Evolutionary conservation across 2,113 vertebrate species (phyloP).

Genomic region (Phalacrocorax brasilianus): DNA sequence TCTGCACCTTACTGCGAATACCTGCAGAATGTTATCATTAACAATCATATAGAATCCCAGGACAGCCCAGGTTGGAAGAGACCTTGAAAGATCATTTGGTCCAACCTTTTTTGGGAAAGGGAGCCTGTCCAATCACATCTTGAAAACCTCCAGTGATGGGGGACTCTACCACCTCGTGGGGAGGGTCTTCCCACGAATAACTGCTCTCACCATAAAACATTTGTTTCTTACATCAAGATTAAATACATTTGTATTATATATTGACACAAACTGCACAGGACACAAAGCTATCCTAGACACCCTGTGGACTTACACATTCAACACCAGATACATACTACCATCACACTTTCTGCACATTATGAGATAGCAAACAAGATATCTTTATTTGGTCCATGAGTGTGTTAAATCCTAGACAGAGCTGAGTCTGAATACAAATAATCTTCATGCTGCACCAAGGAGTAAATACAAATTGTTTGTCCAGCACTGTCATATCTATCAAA

Average conservation of each 20-base stretch:
- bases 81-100: not conserved
- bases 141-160: not conserved
- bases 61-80: not conserved
- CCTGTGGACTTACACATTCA: not conserved
- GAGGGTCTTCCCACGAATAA: not conserved
- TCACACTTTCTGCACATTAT: conserved; percentile 23
- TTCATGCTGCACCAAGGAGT: conserved; percentile 21
- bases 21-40: not conserved
- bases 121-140: not conserved
- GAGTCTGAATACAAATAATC: conserved; percentile 59
- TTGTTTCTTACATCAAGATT: not conserved
- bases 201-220: not conserved
- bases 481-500: conserved; percentile 30
- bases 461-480: conserved; percentile 55
- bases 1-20: not conserved
- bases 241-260: not conserved
- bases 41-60: not conserved
- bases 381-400: conserved; percentile 55
- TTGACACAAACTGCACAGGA: not conserved
- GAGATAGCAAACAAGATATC: conserved; percentile 51
- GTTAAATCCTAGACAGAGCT: conserved; percentile 47
- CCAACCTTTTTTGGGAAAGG: not conserved
- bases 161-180: not conserved
- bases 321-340: not conserved
- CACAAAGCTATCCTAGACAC: not conserved